Percentiles rank a stretch among this genome's conserved stretches.
Conservation (phyloP, 2,888 invertebrate genomes). For the Leptogaster cylindrica region DNA sequence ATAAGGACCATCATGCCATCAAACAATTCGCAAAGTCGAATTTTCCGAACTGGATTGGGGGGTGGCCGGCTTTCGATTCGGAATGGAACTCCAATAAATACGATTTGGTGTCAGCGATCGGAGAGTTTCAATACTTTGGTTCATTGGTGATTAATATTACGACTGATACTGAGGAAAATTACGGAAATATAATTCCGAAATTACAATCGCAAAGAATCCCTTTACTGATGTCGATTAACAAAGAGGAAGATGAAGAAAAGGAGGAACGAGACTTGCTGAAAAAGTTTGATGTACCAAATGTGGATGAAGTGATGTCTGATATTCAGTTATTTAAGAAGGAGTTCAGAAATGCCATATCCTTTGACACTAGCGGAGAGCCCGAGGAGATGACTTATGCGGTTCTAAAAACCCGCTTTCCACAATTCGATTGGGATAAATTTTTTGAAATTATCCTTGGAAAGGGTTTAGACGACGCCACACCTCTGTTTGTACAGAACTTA, state of each 20-base stretch:
- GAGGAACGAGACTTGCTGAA: neutral
- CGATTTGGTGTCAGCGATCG: slow-evolving; percentile 15
- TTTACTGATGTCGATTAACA: neutral
- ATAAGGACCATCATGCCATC: no score
- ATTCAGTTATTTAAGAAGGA: slow-evolving; percentile 1
- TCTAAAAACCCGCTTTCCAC: neutral
- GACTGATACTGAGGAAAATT: neutral
- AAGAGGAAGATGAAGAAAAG: no score
- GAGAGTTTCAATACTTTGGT: slow-evolving; percentile 5
- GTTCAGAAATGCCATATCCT: neutral
- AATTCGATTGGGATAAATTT: slow-evolving; percentile 23
- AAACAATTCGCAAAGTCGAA: no score
- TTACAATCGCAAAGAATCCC: slow-evolving; percentile 4
- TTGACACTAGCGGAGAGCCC: neutral
- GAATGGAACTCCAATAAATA: no score
- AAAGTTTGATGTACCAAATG: neutral
- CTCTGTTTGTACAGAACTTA: neutral
- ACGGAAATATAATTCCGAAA: neutral
- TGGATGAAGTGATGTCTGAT: neutral
- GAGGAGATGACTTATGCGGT: neutral
- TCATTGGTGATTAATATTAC: slow-evolving; percentile 3
- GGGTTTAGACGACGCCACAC: neutral
- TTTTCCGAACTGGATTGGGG: no score
- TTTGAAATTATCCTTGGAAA: slow-evolving; percentile 9
- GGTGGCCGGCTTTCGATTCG: no score